Evolutionary conservation across 2,888 invertebrate genomes (phyloP).

Genomic region (Synergus japonicus): DNA sequence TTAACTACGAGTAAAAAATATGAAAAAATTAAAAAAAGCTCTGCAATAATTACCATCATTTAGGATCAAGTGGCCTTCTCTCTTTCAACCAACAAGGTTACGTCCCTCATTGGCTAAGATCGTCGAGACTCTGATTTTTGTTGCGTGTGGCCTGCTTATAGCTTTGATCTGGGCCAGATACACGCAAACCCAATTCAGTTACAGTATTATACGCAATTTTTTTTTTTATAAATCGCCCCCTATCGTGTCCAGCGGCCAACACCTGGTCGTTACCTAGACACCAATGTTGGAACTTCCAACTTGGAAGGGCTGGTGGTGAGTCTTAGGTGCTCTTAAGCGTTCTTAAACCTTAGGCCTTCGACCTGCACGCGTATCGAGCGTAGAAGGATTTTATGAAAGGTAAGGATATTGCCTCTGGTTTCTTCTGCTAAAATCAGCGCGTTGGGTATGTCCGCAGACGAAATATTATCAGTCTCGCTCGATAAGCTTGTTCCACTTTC

Average conservation of each 20-base stretch:
- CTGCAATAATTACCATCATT: background rate
- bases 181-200: conserved; percentile 55
- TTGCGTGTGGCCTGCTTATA: conserved; percentile 72
- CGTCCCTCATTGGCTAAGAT: conserved; percentile 53
- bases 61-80: conserved; percentile 8
- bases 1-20: no score
- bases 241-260: conserved; percentile 20
- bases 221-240: conserved; percentile 51
- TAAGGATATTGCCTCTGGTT: conserved; percentile 9
- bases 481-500: conserved; percentile 37
- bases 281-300: background rate
- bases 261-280: conserved; percentile 19
- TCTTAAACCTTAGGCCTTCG: background rate
- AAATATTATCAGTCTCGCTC: conserved; percentile 32
- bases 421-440: background rate
- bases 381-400: conserved; percentile 6
- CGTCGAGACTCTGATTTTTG: conserved; percentile 52
- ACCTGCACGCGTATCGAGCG: conserved; percentile 4
- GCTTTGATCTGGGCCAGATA: conserved; percentile 76
- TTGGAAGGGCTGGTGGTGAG: conserved; percentile 4
- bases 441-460: conserved; percentile 1
- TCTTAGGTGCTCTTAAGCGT: background rate
- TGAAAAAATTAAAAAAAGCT: no score
- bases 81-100: conserved; percentile 49
- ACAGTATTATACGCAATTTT: conserved; percentile 59